Conservation (phyloP, 2,113 vertebrate genomes). For the Vulpes vulpes region DNA sequence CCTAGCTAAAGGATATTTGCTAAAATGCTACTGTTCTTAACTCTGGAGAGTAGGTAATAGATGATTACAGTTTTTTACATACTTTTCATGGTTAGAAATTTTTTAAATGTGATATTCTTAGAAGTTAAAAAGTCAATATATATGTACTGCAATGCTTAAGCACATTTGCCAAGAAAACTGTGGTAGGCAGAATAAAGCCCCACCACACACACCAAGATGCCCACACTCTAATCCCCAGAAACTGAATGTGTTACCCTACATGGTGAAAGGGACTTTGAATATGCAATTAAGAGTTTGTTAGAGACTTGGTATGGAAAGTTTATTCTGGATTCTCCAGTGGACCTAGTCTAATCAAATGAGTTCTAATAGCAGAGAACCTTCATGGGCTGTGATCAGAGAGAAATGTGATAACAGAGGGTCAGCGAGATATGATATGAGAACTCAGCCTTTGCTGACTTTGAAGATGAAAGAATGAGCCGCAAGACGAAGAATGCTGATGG, state of each 20-base stretch:
- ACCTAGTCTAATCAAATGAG: not conserved
- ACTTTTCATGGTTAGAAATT: not conserved
- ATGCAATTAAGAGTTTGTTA: not conserved
- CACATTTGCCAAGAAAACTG: not conserved
- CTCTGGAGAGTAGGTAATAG: not conserved
- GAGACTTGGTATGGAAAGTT: not conserved
- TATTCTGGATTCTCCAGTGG: not conserved
- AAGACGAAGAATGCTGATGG: not conserved
- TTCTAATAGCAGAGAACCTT: not conserved
- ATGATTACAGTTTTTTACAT: slow-evolving; percentile 34
- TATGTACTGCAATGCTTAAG: not conserved
- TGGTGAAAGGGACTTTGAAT: slow-evolving; percentile 6
- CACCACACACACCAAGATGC: not conserved
- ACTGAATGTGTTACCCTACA: not conserved
- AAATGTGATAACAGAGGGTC: not conserved
- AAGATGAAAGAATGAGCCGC: not conserved
- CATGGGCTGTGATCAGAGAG: not conserved
- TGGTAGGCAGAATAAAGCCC: not conserved
- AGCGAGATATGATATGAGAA: not conserved
- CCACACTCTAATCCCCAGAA: not conserved
- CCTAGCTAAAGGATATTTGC: not conserved
- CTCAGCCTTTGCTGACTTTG: not conserved
- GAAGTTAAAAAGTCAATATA: not conserved
- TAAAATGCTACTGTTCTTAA: not conserved
- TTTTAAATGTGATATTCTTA: not conserved